Evolutionary conservation across 2,888 invertebrate genomes (phyloP), one percentile per base, ranked within the genome.

Genomic region (Cantharis lateralis): DNA sequence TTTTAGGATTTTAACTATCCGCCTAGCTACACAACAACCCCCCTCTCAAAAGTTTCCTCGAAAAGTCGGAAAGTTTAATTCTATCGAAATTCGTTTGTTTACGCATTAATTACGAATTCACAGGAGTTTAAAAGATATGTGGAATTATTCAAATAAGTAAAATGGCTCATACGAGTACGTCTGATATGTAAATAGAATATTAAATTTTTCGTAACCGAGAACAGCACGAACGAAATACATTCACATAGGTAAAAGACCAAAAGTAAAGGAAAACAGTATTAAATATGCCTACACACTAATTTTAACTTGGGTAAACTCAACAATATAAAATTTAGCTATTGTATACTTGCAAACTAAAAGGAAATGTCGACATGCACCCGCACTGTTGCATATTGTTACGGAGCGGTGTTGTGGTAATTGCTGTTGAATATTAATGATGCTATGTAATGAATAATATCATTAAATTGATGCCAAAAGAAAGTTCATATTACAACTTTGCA

Each of bases 341-440:
- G 26, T 68, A 13, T 68, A 68, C 18, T 15, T 68, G 68, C 1
- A 68, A 68, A 68, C 24, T 24, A 68, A 15, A 24, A 68, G 20
- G 15, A 68, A 68, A 24, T 15, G 15, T 68, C 20, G 24, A 20
- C 20, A 20, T 24, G 20, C 68, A 68, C 18, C 15, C 26, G 26
- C n/a, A 68, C 68, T 20, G 26, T 24, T 15, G 68, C 15, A 68
- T 24, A 68, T 26, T 48, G 48, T 20, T 68, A 68, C 68, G 24
- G n/a, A 68, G 24, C 26, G 13, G 18, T 20, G 26, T 68, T 15
- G 24, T 68, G 26, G 20, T 68, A 70, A 70, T 70, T 70, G 28
- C 69, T 70, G 69, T 70, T 70, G 32, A 70, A 70, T 70, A 70
- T 70, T 70, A 70, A 70, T 70, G 69, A 32, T 28, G 48, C 48